These are phyloP conservation scores for Metallyticus violacea DNA, from an alignment of 2,888 invertebrate species.

Conservation along the genomic window DNA sequence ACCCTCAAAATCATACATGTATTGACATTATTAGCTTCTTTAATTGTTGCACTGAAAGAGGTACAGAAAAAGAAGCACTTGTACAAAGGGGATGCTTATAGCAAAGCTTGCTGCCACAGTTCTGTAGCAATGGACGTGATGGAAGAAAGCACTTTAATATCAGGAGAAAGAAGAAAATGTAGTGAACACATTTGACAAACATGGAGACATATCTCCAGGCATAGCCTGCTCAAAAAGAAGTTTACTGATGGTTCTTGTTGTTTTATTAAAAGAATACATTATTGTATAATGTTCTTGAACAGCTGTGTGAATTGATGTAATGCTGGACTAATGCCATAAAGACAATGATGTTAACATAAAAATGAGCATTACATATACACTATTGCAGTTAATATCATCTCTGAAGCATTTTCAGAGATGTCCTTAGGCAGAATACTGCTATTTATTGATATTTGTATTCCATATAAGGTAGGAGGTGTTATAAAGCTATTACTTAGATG, in stretches of 20 bases:
- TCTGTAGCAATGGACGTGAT: not conserved
- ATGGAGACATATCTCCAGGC: not conserved
- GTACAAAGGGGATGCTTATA: not conserved
- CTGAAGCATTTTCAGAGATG: not conserved
- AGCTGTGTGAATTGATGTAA: not conserved
- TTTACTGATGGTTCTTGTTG: not conserved
- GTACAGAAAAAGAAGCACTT: not conserved
- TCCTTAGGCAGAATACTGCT: not conserved
- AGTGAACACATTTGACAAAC: not conserved
- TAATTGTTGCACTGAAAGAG: not conserved
- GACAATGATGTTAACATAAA: not conserved
- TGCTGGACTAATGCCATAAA: not conserved
- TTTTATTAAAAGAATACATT: not conserved
- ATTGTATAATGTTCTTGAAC: not conserved
- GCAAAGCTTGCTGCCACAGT: not conserved
- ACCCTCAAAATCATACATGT: constrained; percentile 1
- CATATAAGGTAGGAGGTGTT: not conserved
- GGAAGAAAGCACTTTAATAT: not conserved
- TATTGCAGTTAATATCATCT: not conserved
- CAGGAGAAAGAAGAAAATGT: not conserved
- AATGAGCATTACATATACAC: not conserved
- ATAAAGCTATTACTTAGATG: not conserved
- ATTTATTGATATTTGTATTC: not conserved
- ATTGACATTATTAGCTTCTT: not conserved
- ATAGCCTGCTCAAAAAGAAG: constrained; percentile 3